These are phyloP conservation scores for Meta bourneti DNA, from an alignment of 2,888 invertebrate genomes.

Conservation along the genomic window DNA sequence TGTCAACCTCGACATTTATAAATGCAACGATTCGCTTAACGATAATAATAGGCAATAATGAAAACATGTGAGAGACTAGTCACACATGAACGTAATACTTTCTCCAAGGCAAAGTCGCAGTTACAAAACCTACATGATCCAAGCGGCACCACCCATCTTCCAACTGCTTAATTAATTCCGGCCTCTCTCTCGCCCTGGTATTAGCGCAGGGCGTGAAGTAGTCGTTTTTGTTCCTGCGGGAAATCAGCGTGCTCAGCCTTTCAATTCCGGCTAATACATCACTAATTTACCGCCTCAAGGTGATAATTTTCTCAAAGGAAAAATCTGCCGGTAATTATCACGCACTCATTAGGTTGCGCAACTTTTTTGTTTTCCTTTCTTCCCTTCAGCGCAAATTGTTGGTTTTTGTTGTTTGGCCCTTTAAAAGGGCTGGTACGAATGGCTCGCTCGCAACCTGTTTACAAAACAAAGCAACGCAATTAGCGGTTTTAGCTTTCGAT, in stretches of 20 bases:
- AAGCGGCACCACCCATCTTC: slow-evolving; percentile 39
- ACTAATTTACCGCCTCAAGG: slow-evolving; percentile 18
- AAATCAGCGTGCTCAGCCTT: slow-evolving; percentile 46
- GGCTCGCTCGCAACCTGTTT: background rate
- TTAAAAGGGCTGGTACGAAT: background rate
- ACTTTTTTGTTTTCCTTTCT: background rate
- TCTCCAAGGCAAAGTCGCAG: background rate
- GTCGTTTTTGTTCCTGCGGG: slow-evolving; percentile 13
- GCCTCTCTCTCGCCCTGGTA: background rate
- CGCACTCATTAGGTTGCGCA: background rate
- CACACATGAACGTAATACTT: too few species aligned
- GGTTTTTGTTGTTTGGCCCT: too few species aligned
- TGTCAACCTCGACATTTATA: too few species aligned
- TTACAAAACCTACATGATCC: background rate
- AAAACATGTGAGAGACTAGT: too few species aligned
- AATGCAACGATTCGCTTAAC: too few species aligned
- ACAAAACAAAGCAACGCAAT: background rate
- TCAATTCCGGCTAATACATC: slow-evolving; percentile 37
- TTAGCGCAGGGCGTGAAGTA: slow-evolving; percentile 49
- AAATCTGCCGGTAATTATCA: slow-evolving; percentile 20
- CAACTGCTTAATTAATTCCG: slow-evolving; percentile 48
- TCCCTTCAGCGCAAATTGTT: background rate
- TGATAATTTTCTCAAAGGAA: slow-evolving; percentile 8
- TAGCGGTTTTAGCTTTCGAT: background rate
- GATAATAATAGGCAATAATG: too few species aligned